Evolutionary conservation across 1,140 invertebrate species (phyloP).

Genomic region (Ganaspis sp.): DNA sequence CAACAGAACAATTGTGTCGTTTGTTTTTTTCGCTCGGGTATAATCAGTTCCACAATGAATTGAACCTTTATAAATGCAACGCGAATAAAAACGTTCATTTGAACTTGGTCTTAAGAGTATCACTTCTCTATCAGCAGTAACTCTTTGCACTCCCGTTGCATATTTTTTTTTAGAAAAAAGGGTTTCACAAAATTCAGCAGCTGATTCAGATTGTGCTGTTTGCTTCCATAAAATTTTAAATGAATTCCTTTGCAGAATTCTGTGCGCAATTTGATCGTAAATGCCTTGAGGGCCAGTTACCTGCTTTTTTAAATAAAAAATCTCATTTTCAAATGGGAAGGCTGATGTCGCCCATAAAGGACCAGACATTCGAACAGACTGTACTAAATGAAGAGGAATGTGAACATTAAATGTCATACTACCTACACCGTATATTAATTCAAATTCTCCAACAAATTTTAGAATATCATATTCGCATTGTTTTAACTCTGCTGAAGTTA

Average conservation of each 20-base stretch:
- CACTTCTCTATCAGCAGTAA: not conserved
- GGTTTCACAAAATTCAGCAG: conserved; percentile 48
- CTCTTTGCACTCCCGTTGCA: conserved; percentile 54
- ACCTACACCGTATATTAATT: conserved; percentile 40
- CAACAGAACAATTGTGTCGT: not conserved
- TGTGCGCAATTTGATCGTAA: conserved; percentile 33
- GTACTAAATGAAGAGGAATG: conserved; percentile 30
- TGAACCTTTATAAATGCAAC: not conserved
- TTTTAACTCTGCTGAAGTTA: conserved; percentile 35
- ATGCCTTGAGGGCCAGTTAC: conserved; percentile 40
- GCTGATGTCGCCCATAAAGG: conserved; percentile 45
- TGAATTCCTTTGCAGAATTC: not conserved
- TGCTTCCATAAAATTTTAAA: not conserved
- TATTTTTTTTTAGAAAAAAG: conserved; percentile 50
- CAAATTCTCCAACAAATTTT: conserved; percentile 40
- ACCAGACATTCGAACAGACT: conserved; percentile 35
- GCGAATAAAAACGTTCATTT: not conserved
- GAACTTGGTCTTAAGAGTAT: not conserved
- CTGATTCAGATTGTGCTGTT: not conserved
- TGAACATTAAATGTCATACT: conserved; percentile 46
- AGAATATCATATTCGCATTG: conserved; percentile 44
- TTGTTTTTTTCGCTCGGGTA: not conserved
- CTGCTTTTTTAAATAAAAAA: conserved; percentile 37
- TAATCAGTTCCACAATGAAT: not conserved
- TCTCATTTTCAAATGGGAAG: conserved; percentile 45